Base-by-base conservation (phyloP, 2,113 vertebrate species). In the Pygoscelis antarcticus region DNA sequence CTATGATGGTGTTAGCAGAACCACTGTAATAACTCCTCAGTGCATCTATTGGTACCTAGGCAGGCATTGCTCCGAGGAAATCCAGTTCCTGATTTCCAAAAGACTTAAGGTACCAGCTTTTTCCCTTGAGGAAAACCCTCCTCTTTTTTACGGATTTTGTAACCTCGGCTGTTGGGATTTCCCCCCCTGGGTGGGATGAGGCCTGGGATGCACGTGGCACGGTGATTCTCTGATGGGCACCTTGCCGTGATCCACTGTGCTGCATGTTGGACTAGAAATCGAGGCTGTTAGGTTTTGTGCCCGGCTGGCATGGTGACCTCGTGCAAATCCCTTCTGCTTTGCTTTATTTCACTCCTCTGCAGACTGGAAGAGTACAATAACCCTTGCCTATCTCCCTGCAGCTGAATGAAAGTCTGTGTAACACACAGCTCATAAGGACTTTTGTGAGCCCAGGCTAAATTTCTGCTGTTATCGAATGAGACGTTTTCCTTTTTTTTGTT, bases 291-390 rank as follows among this genome's bases (percentile, higher is more conserved):
- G n/a, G 19, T 36, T 71, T 89, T 47, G 38, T 60, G 25, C 61
- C 42, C 0, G 0, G 8, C 32, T 75, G 51, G 10, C n/a, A 7
- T 0, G 0, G 20, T 40, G 47, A n/a, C 87, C 32, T 62, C 83
- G 17, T 68, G 36, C 25, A 84, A 49, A 71, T 83, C 61, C 25
- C 32, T 61, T 62, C 57, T n/a, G 2, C 54, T 51, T 57, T 87
- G 55, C 57, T 92, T 66, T 79, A 42, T 83, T 79, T 87, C 34
- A 6, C 12, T 78, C 58, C 32, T 87, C 58, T 49, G 42, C 68
- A 62, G 47, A 38, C 30, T 58, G 62, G 27, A 65, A 65, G 44
- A 77, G 6, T 10, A 11, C 22, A 34, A 5, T 36, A 83, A 38
- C 20, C 42, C 13, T 27, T 51, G 46, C 29, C 65, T 51, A 1